phyloP scores from a whole-genome alignment of 2,797 vertebrate genomes.

The Chloroceryle amazona region DNA sequence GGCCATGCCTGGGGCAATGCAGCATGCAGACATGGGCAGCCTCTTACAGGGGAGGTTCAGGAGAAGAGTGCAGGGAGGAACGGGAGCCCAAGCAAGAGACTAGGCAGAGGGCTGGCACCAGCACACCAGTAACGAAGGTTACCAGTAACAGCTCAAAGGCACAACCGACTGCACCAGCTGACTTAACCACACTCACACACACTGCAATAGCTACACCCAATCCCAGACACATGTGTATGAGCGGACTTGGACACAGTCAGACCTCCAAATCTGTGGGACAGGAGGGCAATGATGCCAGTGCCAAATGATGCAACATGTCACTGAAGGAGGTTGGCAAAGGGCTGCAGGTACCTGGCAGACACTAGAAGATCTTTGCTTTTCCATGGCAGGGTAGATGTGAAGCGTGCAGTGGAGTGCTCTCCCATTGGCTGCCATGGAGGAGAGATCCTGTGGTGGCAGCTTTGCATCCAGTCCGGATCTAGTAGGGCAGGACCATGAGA shows the following conservation, averaged over 20 bases:
- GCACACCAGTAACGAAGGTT: accelerated
- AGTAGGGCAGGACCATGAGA: neutral
- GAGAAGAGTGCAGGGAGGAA: neutral
- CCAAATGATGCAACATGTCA: neutral
- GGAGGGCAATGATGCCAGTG: neutral
- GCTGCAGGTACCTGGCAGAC: neutral
- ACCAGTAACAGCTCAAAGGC: neutral
- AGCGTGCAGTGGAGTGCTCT: neutral
- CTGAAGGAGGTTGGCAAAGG: too few species aligned
- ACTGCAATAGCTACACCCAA: neutral
- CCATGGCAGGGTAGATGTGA: accelerated
- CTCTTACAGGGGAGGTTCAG: neutral
- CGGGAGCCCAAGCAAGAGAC: neutral
- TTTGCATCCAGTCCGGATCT: neutral
- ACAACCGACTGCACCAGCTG: neutral
- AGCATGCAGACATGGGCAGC: accelerated
- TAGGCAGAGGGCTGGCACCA: neutral
- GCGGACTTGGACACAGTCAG: neutral
- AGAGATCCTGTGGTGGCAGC: neutral
- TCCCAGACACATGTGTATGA: accelerated
- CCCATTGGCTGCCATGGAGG: neutral
- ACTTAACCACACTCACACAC: accelerated
- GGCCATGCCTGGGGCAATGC: neutral
- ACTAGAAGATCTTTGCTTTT: neutral
- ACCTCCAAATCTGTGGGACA: neutral